A percentile compares a stretch with the other conserved stretches of the same genome.
Evolutionary conservation across 2,888 invertebrate species (phyloP).

Genomic region (Corbicula japonica): DNA sequence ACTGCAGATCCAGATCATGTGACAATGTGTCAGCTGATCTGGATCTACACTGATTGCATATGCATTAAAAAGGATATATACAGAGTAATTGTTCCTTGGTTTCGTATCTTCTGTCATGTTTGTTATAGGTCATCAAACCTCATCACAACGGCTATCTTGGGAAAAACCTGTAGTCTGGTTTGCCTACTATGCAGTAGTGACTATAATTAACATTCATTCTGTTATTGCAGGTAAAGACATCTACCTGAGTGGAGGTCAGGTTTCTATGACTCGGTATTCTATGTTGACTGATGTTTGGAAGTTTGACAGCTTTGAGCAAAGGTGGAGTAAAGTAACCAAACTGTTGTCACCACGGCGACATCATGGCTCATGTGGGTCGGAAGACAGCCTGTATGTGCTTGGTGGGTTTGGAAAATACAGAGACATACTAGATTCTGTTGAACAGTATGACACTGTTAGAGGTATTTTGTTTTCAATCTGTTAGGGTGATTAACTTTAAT

Average conservation of each 20-base stretch:
- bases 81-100: too few species aligned
- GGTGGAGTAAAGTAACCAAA: slow-evolving; percentile 52
- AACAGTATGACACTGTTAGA: slow-evolving; percentile 56
- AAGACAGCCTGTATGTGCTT: slow-evolving; percentile 53
- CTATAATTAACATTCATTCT: too few species aligned
- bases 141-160: too few species aligned
- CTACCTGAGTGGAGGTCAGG: slow-evolving; percentile 68
- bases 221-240: slow-evolving; percentile 58
- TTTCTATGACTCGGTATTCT: slow-evolving; percentile 38
- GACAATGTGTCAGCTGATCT: too few species aligned
- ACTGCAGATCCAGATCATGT: too few species aligned
- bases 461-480: slow-evolving; percentile 41
- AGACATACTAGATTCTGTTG: slow-evolving; percentile 50
- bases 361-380: slow-evolving; percentile 63
- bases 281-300: slow-evolving; percentile 62
- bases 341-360: slow-evolving; percentile 61
- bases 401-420: slow-evolving; percentile 70
- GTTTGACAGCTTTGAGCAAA: slow-evolving; percentile 51
- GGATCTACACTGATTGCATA: too few species aligned
- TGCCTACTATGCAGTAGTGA: too few species aligned
- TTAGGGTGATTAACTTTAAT: too few species aligned
- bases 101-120: too few species aligned
- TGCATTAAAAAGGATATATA: too few species aligned
- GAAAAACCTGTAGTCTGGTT: too few species aligned
- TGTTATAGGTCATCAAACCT: too few species aligned